phyloP scores from a whole-genome alignment of 2,113 vertebrate species.

The Spea multiplicata region DNA sequence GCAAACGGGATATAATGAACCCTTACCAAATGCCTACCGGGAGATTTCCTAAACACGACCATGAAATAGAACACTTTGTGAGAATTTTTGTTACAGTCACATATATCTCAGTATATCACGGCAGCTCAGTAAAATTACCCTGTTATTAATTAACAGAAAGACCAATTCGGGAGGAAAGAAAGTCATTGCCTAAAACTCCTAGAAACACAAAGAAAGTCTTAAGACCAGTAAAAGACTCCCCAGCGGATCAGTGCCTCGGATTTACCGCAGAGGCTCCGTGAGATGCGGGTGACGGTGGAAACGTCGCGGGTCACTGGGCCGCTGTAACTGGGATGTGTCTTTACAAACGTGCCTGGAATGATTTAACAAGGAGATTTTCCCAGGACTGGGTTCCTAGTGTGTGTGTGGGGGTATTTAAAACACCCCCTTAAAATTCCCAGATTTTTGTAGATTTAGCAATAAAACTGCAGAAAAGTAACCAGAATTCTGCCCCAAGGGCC shows the following conservation, averaged over 20 bases:
- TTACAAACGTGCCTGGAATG: constrained; percentile 11
- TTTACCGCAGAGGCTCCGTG: constrained; percentile 18
- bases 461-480: neutral
- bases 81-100: too few species aligned
- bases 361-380: constrained; percentile 33
- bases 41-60: too few species aligned
- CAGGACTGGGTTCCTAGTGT: constrained; percentile 11
- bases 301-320: constrained; percentile 30
- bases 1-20: too few species aligned
- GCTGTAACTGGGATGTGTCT: constrained; percentile 3
- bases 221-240: constrained; percentile 3
- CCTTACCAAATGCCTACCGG: too few species aligned
- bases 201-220: neutral
- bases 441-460: neutral
- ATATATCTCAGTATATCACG: too few species aligned
- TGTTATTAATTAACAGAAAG: neutral
- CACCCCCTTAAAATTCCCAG: neutral
- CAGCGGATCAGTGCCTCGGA: constrained; percentile 18
- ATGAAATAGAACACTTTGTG: too few species aligned
- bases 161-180: neutral
- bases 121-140: too few species aligned
- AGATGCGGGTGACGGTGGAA: constrained; percentile 1
- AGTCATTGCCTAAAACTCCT: constrained; percentile 4
- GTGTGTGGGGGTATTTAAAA: neutral
- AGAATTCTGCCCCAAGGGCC: too few species aligned